Evolutionary conservation across 1,140 invertebrate genomes (phyloP), one percentile per base, ranked within the genome.

Genomic region (Holcopasites calliopsidis): DNA sequence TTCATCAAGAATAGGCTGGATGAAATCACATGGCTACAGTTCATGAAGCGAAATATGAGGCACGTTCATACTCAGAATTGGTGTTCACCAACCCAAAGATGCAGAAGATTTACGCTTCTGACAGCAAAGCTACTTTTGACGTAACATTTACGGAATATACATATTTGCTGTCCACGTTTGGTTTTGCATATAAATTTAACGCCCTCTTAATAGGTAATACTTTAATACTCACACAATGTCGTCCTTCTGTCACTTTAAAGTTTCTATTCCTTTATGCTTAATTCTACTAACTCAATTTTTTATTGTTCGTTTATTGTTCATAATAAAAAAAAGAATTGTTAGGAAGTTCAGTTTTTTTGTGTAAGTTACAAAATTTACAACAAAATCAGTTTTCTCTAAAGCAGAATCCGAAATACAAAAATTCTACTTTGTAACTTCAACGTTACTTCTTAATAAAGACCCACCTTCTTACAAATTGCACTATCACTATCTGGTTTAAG

Each of bases 161-260:
- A 0, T 65, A 5, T 11, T 52, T 54, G 28, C 58, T 77, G 6
- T 3, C 66, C 0, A 0, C 79, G 0, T 82, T 50, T 21, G 78
- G 54, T 1, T 61, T 89, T 3, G 79, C 76, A 0, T 23, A 86
- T 16, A 64, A 76, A 40, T 84, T 88, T 16, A 66, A 88, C 16
- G 80, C 76, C 23, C 83, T 85, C 26, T 33, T 80, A 2, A 76
- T 89, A 54, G 88, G 88, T n/a, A n/a, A n/a, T n/a, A n/a, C n/a
- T 2, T 3, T 50, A 6, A 16, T 62, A 1, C 21, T n/a, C 1
- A 11, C 33, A 16, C 0, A 16, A 0, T 49, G 40, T 2, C 1
- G 81, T 93, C 0, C 86, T 93, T 54, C 88, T 93, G 5, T 87
- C 86, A 16, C 88, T 92, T 0, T 92, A n/a, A n/a, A n/a, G n/a